These are phyloP conservation scores for Galerucella pusilla DNA, from an alignment of 2,888 invertebrate genomes.

Conservation along the genomic window DNA sequence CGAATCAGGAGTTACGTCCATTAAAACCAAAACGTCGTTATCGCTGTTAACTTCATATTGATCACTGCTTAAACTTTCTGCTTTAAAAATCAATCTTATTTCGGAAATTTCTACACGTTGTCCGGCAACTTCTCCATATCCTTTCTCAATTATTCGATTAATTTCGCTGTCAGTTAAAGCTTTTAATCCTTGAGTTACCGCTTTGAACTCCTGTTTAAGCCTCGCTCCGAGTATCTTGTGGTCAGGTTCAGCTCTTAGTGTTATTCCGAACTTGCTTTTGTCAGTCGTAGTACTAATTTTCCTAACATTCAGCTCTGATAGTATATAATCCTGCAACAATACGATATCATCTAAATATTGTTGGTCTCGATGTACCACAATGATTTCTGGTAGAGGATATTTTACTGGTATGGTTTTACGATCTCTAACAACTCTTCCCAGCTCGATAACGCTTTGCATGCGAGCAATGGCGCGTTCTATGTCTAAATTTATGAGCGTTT, in stretches of 20 bases:
- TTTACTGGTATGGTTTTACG: slow-evolving; percentile 94
- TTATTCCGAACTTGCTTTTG: slow-evolving; percentile 88
- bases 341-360: slow-evolving; percentile 77
- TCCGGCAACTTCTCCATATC: slow-evolving; percentile 79
- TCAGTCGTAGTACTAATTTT: slow-evolving; percentile 87
- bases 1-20: slow-evolving; percentile 91
- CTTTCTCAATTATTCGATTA: slow-evolving; percentile 77
- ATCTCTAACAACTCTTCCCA: slow-evolving; percentile 93
- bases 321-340: slow-evolving; percentile 84
- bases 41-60: slow-evolving; percentile 93
- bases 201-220: slow-evolving; percentile 90
- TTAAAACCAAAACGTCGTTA: slow-evolving; percentile 86
- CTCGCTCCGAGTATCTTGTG: slow-evolving; percentile 90
- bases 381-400: slow-evolving; percentile 95
- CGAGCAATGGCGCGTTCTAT: slow-evolving; percentile 91
- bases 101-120: slow-evolving; percentile 83
- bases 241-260: slow-evolving; percentile 93
- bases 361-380: slow-evolving; percentile 91
- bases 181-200: slow-evolving; percentile 85
- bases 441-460: slow-evolving; percentile 96
- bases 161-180: slow-evolving; percentile 81
- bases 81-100: slow-evolving; percentile 84
- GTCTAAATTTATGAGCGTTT: slow-evolving; percentile 78
- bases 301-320: slow-evolving; percentile 93
- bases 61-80: slow-evolving; percentile 71